Conservation (phyloP, 2,797 vertebrate species). For the Arctocebus calabarensis region DNA sequence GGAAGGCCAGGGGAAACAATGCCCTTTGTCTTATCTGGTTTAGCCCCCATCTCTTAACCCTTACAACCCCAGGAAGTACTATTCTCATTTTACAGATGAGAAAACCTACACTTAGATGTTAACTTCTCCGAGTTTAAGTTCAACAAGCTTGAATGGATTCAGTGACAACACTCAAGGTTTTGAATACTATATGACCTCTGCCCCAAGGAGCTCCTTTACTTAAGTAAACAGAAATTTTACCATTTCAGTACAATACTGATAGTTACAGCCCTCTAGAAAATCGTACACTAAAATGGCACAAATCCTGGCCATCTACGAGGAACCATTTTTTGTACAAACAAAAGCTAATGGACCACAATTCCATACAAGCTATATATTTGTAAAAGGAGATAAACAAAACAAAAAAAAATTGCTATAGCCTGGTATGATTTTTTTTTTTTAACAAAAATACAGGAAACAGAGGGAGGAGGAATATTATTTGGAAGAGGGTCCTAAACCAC, state of each 20-base stretch:
- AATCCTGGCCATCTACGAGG: neutral
- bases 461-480: neutral
- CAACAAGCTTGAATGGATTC: neutral
- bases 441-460: neutral
- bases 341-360: neutral
- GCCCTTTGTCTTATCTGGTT: neutral
- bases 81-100: neutral
- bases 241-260: neutral
- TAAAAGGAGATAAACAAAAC: neutral
- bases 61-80: neutral
- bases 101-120: neutral
- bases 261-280: neutral
- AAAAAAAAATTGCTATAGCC: neutral
- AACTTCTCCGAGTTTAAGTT: conserved; percentile 20
- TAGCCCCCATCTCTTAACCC: neutral
- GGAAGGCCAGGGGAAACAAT: neutral
- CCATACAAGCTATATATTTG: neutral
- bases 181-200: neutral
- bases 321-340: conserved; percentile 2
- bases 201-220: neutral
- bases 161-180: neutral
- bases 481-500: neutral
- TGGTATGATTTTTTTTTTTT: neutral
- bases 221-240: conserved; percentile 3
- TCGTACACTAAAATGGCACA: neutral